phyloP scores from a whole-genome alignment of 2,888 invertebrate genomes.

The Leucophora obtusa region DNA sequence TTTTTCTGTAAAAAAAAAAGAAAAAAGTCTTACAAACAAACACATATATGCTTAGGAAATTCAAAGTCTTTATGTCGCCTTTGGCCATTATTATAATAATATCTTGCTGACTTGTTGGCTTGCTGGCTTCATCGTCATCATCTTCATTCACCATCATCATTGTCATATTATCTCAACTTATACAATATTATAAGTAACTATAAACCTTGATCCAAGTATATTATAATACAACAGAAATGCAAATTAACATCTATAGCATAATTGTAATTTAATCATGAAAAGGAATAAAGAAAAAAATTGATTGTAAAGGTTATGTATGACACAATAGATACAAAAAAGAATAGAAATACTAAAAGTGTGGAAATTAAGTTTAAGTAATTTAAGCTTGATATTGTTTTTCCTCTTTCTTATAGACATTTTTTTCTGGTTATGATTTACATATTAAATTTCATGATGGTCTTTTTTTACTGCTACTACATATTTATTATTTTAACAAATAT shows the following conservation, averaged over 20 bases:
- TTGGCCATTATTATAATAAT: conserved; percentile 25
- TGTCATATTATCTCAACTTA: conserved; percentile 2
- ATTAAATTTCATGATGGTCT: conserved; percentile 38
- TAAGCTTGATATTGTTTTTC: neutral
- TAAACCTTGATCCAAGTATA: conserved; percentile 57
- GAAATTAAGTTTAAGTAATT: neutral
- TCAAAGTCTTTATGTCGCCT: conserved; percentile 45
- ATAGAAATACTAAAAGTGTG: neutral
- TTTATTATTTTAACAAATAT: neutral
- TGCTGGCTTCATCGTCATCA: conserved; percentile 18
- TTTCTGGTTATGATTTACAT: conserved; percentile 41
- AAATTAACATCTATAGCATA: conserved; percentile 30
- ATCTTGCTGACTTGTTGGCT: conserved; percentile 15
- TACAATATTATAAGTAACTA: neutral
- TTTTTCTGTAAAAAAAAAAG: too few species aligned
- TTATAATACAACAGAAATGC: conserved; percentile 13
- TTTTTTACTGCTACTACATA: conserved; percentile 21
- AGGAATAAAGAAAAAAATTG: conserved; percentile 47
- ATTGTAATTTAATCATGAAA: conserved; percentile 46
- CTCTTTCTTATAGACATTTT: neutral
- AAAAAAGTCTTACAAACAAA: too few species aligned
- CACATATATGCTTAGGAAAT: neutral
- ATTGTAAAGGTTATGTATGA: conserved; percentile 53
- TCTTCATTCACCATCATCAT: neutral
- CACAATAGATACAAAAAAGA: conserved; percentile 22